phyloP scores from a whole-genome alignment of 1,140 invertebrate genomes.

The Thaumetopoea pityocampa region DNA sequence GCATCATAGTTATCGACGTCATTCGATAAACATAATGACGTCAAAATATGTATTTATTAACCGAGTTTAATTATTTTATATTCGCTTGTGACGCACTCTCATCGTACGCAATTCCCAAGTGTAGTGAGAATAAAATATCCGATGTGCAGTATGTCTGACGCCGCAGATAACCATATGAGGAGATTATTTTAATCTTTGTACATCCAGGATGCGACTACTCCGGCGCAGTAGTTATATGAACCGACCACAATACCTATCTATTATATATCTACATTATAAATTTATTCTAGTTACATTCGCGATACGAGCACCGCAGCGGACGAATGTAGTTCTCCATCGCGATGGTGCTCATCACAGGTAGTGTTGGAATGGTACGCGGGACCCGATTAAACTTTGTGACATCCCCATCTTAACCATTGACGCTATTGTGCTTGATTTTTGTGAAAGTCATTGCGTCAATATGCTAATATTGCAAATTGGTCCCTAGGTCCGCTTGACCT shows the following conservation, averaged over 20 bases:
- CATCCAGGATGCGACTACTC: slow-evolving; percentile 6
- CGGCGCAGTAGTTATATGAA: slow-evolving; percentile 8
- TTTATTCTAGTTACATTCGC: slow-evolving; percentile 45
- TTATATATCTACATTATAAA: slow-evolving; percentile 25
- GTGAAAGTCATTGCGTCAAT: slow-evolving; percentile 5
- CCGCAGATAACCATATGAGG: slow-evolving; percentile 15
- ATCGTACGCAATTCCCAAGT: no score
- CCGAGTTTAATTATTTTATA: no score
- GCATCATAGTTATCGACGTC: no score
- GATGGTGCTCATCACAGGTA: slow-evolving; percentile 59
- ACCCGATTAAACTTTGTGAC: slow-evolving; percentile 20
- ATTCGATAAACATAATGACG: no score
- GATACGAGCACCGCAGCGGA: slow-evolving; percentile 61
- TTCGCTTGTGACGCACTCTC: no score
- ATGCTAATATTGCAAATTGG: slow-evolving; percentile 8
- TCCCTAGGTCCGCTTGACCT: slow-evolving; percentile 27
- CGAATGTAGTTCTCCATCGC: slow-evolving; percentile 58
- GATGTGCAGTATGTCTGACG: slow-evolving; percentile 8
- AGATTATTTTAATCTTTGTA: slow-evolving; percentile 13
- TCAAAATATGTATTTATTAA: no score
- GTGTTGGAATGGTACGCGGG: slow-evolving; percentile 44
- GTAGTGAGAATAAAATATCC: slow-evolving; percentile 12
- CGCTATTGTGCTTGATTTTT: slow-evolving; percentile 4
- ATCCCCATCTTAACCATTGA: background rate
- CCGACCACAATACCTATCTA: slow-evolving; percentile 14